Evolutionary conservation across 2,113 vertebrate species (phyloP).

Genomic region (Ammodytes marinus): DNA sequence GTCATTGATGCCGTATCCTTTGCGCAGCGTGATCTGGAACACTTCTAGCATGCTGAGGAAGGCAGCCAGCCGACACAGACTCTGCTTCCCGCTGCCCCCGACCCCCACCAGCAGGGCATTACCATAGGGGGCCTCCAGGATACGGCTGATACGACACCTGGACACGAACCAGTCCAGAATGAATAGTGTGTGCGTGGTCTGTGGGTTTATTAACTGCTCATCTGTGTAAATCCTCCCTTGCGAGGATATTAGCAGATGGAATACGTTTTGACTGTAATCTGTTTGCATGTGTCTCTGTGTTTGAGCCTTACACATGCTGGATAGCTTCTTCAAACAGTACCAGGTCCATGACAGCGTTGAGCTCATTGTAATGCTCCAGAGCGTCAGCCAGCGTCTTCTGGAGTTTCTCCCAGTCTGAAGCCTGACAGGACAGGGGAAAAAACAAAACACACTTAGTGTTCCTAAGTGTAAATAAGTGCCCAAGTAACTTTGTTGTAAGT

Average conservation of each 20-base stretch:
- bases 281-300: background rate
- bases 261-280: background rate
- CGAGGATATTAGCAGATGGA: conserved; percentile 3
- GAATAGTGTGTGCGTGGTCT: background rate
- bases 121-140: conserved; percentile 85
- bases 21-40: conserved; percentile 86
- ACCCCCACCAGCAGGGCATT: conserved; percentile 85
- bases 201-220: conserved; percentile 13
- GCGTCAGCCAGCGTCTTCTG: conserved; percentile 90
- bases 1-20: conserved; percentile 85
- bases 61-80: conserved; percentile 82
- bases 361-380: conserved; percentile 87
- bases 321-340: conserved; percentile 85
- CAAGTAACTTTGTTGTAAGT: conserved; percentile 9
- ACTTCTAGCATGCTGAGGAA: conserved; percentile 85
- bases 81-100: conserved; percentile 85
- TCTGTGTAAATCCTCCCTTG: conserved; percentile 27
- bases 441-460: conserved; percentile 36
- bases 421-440: conserved; percentile 73
- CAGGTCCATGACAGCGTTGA: conserved; percentile 84
- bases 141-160: conserved; percentile 85
- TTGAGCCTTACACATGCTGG: conserved; percentile 75
- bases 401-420: conserved; percentile 91
- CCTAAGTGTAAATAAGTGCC: conserved; percentile 1
- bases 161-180: conserved; percentile 17